phyloP scores from a whole-genome alignment of 2,888 invertebrate species.

The Tuta absoluta region DNA sequence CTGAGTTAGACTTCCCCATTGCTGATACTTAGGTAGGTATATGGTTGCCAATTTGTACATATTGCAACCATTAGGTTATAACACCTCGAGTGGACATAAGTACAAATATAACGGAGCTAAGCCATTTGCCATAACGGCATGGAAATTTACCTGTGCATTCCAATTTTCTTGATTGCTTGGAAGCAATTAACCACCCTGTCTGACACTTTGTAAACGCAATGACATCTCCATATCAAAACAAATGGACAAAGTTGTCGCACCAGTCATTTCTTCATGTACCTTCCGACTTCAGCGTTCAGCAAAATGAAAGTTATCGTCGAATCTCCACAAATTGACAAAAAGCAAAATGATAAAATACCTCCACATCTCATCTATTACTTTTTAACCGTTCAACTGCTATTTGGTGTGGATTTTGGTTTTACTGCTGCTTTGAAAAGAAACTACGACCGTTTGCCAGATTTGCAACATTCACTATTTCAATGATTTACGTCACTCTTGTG shows the following conservation, averaged over 20 bases:
- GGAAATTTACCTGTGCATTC: not conserved
- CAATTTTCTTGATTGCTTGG: not conserved
- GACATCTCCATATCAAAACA: not conserved
- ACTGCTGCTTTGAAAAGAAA: not conserved
- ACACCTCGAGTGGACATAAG: no score
- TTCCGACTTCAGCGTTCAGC: not conserved
- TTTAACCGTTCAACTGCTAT: not conserved
- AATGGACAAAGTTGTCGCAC: not conserved
- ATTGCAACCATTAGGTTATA: no score
- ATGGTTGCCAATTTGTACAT: no score
- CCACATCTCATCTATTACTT: not conserved
- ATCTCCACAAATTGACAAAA: not conserved
- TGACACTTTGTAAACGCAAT: not conserved
- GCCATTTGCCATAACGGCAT: no score
- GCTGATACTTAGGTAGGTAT: no score
- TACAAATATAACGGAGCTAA: no score
- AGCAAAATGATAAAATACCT: not conserved
- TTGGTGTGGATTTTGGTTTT: constrained; percentile 7
- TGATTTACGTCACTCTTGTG: not conserved
- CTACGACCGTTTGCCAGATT: not conserved
- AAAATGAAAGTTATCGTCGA: not conserved
- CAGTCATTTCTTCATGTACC: not conserved
- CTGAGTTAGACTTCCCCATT: no score
- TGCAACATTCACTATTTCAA: not conserved
- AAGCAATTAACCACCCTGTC: not conserved